A percentile compares a stretch with the other conserved stretches of the same genome.
Conservation (phyloP, 2,797 vertebrate species). For the Euthynnus affinis region DNA sequence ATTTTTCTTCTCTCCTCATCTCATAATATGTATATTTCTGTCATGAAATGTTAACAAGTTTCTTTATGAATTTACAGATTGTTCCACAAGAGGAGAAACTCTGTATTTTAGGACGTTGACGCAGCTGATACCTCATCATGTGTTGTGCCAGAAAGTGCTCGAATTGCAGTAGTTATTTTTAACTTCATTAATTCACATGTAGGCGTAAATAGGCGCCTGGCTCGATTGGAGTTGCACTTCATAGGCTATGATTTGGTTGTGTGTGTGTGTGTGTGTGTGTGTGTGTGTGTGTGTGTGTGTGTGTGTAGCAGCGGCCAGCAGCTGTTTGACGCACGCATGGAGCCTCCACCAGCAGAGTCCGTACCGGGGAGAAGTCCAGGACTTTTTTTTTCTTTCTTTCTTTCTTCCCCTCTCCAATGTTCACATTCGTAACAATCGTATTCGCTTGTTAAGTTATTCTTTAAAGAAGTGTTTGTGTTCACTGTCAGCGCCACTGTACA, state of each 20-base stretch:
- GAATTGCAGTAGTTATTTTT: constrained; percentile 70
- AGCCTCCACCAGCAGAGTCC: constrained; percentile 58
- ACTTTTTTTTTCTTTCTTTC: neutral
- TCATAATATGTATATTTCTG: constrained; percentile 6
- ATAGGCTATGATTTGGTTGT: constrained; percentile 50
- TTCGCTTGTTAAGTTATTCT: constrained; percentile 48
- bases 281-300: constrained; percentile 50
- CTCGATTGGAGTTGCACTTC: constrained; percentile 65
- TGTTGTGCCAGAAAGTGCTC: constrained; percentile 47
- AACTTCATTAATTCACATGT: constrained; percentile 75
- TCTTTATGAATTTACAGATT: constrained; percentile 8
- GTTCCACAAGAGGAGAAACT: constrained; percentile 1
- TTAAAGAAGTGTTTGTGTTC: constrained; percentile 30
- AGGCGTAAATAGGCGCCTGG: constrained; percentile 63
- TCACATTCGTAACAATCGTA: constrained; percentile 51
- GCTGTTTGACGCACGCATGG: constrained; percentile 76
- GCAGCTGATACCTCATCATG: constrained; percentile 24
- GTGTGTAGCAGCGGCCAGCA: constrained; percentile 70
- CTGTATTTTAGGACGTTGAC: constrained; percentile 11
- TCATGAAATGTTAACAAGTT: neutral
- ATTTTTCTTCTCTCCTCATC: neutral
- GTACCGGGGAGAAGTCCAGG: constrained; percentile 28
- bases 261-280: constrained; percentile 51
- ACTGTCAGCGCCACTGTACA: constrained; percentile 13
- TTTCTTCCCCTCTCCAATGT: constrained; percentile 9